These are phyloP conservation scores for Andrena fulva DNA, from an alignment of 2,888 invertebrate species.

Conservation along the genomic window DNA sequence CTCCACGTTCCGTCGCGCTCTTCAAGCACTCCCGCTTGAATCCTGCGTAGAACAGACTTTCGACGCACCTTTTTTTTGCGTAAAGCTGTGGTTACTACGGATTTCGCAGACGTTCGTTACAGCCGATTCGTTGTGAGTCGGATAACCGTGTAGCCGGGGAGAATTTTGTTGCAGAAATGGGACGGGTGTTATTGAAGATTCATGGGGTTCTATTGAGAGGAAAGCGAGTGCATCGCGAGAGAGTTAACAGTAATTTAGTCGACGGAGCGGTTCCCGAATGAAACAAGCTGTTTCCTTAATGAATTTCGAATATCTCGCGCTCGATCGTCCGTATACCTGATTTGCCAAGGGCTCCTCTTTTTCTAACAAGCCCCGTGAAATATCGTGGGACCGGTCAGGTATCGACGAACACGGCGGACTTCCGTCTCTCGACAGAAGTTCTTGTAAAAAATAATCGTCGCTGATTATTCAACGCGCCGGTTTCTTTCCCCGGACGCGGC, in stretches of 20 bases:
- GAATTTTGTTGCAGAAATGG: not conserved
- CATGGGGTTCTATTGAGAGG: not conserved
- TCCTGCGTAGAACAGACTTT: too few relatives aligned
- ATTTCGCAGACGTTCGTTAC: too few relatives aligned
- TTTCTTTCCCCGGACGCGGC: slow-evolving; percentile 45
- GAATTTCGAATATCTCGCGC: slow-evolving; percentile 5
- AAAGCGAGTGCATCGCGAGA: not conserved
- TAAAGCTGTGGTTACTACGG: too few relatives aligned
- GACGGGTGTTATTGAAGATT: slow-evolving; percentile 19
- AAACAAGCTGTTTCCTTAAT: slow-evolving; percentile 33
- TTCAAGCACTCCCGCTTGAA: not conserved
- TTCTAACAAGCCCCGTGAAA: slow-evolving; percentile 38
- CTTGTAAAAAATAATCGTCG: slow-evolving; percentile 58
- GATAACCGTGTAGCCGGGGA: not conserved
- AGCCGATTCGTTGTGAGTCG: too few relatives aligned
- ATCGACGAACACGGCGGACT: slow-evolving; percentile 62
- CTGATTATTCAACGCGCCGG: slow-evolving; percentile 65
- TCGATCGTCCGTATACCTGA: slow-evolving; percentile 24
- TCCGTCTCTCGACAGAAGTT: slow-evolving; percentile 65
- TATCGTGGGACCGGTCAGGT: slow-evolving; percentile 57
- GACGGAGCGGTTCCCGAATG: not conserved
- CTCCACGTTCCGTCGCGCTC: not conserved
- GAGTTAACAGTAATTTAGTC: not conserved
- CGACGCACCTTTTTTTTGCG: too few relatives aligned
- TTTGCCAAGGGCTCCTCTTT: slow-evolving; percentile 19